phyloP scores from a whole-genome alignment of 2,888 invertebrate genomes.

The Stenurella melanura region DNA sequence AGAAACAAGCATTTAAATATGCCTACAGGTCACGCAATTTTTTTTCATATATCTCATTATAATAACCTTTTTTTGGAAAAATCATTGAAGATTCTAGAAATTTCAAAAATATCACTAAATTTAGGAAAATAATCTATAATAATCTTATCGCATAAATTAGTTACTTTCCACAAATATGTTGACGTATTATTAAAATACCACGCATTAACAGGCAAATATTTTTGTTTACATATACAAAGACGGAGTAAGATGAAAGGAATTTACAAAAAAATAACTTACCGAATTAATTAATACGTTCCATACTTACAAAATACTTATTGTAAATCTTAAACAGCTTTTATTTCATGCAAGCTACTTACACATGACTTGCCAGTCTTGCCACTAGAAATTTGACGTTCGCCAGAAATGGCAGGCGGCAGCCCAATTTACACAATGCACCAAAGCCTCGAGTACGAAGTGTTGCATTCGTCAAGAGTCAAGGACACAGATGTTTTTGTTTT shows the following conservation, averaged over 20 bases:
- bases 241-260: not conserved
- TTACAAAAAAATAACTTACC: constrained; percentile 48
- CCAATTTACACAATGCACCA: not conserved
- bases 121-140: constrained; percentile 3
- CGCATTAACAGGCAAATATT: constrained; percentile 41
- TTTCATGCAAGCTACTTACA: constrained; percentile 56
- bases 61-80: not conserved
- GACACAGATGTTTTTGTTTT: not conserved
- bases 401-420: constrained; percentile 39
- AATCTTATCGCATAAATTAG: constrained; percentile 19
- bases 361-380: constrained; percentile 61
- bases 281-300: constrained; percentile 43
- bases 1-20: constrained; percentile 12
- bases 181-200: constrained; percentile 50
- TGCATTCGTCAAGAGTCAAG: not conserved
- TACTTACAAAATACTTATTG: constrained; percentile 32
- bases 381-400: constrained; percentile 58
- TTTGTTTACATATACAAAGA: constrained; percentile 18
- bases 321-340: constrained; percentile 43
- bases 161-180: constrained; percentile 50
- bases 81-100: not conserved
- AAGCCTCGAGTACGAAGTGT: not conserved
- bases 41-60: not conserved
- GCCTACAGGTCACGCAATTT: not conserved
- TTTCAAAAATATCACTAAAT: not conserved